Base-by-base conservation (phyloP, 2,888 invertebrate species). In the Catocala nupta region DNA sequence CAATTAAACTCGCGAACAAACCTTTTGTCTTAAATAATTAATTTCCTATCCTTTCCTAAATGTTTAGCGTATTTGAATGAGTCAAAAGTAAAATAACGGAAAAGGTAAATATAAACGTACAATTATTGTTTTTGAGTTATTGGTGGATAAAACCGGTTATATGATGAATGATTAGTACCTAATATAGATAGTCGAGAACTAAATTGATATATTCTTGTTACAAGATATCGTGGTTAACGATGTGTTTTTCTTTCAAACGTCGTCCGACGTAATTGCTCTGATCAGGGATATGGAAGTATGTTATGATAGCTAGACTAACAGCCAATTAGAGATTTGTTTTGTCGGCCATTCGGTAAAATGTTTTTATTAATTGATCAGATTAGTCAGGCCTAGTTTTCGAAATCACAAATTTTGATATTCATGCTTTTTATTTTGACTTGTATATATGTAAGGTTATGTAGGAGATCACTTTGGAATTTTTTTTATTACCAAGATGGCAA, bases 141-240 rank as follows among this genome's bases (percentile, higher is more conserved):
- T 8, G 36, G 4, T 6, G 43, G 13, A 12, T 12, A 7, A 57
- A 70, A 63, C 61, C 58, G 48, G 60, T 60, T 44, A 1, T 16
- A 10, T 55, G 55, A 51, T 12, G 10, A 60, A 60, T 59, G 12
- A 43, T 45, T 10, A 56, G 44, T 57, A 47, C 10, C 12, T 59
- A 55, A 55, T 12, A 44, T 34, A 11, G n/a, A 54, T n/a, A 4
- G 25, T 12, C 33, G 12, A 34, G 6, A 47, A 44, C 7, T 42
- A 59, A 59, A 72, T 62, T 61, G 61, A 61, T 73, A 54, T 55
- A 48, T 60, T 48, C 70, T 51, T 55, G 62, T 62, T 62, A 39
- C 36, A 39, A 71, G 12, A 48, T 55, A 11, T n/a, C 48, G 25
- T 25, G 5, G 25, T 43, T 56, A 64, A 54, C 8, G 13, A 51